Base-by-base conservation (phyloP, 2,888 invertebrate species). In the Pristionchus entomophagus region DNA sequence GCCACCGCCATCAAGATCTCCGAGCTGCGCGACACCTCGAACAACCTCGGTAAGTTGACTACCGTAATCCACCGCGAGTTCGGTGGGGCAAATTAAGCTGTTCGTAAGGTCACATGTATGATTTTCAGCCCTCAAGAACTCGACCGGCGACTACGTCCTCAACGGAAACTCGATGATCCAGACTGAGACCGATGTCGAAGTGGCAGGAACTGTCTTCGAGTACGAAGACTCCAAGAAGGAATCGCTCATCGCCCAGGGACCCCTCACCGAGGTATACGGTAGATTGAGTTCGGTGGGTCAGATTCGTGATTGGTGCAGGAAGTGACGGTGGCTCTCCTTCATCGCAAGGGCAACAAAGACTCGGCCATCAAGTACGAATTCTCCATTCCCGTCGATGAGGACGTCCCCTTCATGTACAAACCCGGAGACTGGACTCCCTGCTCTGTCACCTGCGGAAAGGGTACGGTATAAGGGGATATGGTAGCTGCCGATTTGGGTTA, bases 141-240 rank as follows among this genome's bases (percentile, higher is more conserved):
- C 96, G 86, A 95, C 96, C 78, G 96, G 96, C 5, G 95, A 96
- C 91, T 99, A 96, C 94, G 97, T 97, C 93, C 95, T 99, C 84
- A 99, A 99, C 94, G 98, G 98, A 0, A 96, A 97, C 94, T 97
- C 97, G 96, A 96, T 96, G 93, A 97, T 99, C 93, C 97, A 97
- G 94, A 65, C 83, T 56, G 92, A 92, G 87, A 91, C 91, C 85
- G 91, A 93, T 69, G 89, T 92, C 41, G 90, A 95, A 87, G 97
- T 97, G 92, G 96, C 96, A 0, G 97, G 97, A 19, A 96, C 96
- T 8, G 95, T 96, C 92, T 98, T 98, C 95, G 96, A 96, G 93
- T 99, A 99, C 94, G 96, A 97, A 91, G 95, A 91, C 88, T 96
- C 96, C 90, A 96, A 96, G 96, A 96, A 93, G 96, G 98, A 99